phyloP scores from a whole-genome alignment of 2,113 vertebrate genomes.

The Pholis gunnellus region DNA sequence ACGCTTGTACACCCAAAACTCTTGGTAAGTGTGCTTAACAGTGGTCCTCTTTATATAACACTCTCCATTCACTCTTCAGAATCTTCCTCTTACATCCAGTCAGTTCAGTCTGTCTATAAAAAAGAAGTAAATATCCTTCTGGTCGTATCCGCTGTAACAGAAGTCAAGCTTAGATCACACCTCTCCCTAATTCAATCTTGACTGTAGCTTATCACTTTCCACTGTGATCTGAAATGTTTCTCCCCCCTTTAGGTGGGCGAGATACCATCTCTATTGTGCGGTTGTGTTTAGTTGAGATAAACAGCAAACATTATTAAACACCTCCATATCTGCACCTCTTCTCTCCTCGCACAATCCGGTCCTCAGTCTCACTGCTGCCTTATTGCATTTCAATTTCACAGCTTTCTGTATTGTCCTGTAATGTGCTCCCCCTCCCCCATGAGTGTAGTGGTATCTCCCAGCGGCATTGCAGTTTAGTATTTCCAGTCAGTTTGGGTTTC shows the following conservation, averaged over 20 bases:
- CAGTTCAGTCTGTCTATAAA: not conserved
- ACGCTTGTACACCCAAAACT: not conserved
- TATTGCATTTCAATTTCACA: slow-evolving; percentile 55
- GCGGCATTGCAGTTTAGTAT: not conserved
- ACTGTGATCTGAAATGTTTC: slow-evolving; percentile 62
- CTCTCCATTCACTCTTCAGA: not conserved
- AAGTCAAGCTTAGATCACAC: slow-evolving; percentile 55
- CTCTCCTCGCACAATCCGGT: slow-evolving; percentile 20
- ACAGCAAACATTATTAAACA: slow-evolving; percentile 77
- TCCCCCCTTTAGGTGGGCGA: slow-evolving; percentile 19
- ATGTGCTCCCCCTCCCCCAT: not conserved
- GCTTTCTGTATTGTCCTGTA: slow-evolving; percentile 14
- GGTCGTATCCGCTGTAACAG: slow-evolving; percentile 38
- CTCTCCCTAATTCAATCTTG: slow-evolving; percentile 73
- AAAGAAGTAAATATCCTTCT: slow-evolving; percentile 23
- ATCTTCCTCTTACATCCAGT: not conserved
- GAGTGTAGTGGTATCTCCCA: not conserved
- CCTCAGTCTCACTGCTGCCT: slow-evolving; percentile 39
- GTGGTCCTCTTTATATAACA: not conserved
- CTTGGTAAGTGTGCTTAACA: not conserved
- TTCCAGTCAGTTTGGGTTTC: not conserved
- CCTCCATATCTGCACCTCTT: slow-evolving; percentile 54
- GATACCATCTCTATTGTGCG: slow-evolving; percentile 73
- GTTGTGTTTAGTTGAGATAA: slow-evolving; percentile 73
- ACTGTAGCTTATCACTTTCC: slow-evolving; percentile 63